Percentiles rank a stretch among this genome's conserved stretches.
phyloP scores from a whole-genome alignment of 2,113 vertebrate species.

The Corythoichthys intestinalis region DNA sequence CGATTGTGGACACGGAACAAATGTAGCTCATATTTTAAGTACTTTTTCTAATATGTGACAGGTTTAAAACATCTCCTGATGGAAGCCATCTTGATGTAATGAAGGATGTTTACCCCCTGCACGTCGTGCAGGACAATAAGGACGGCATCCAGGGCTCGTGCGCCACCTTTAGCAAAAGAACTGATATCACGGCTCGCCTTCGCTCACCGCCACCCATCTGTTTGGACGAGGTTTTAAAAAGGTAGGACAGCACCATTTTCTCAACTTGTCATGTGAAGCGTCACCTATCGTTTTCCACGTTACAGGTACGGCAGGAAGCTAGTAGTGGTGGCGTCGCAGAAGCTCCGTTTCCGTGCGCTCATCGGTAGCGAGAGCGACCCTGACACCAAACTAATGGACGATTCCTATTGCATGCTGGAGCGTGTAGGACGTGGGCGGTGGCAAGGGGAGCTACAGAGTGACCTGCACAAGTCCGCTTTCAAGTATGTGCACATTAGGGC shows the following conservation, averaged over 20 bases:
- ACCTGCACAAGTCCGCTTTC: constrained; percentile 82
- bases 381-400: constrained; percentile 82
- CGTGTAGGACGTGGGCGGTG: constrained; percentile 87
- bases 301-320: constrained; percentile 85
- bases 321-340: constrained; percentile 85
- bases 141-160: constrained; percentile 88
- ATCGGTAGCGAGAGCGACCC: constrained; percentile 85
- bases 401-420: constrained; percentile 93
- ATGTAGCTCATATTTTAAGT: too few species aligned
- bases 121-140: constrained; percentile 80
- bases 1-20: too few species aligned
- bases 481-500: constrained; percentile 72
- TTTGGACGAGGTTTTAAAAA: constrained; percentile 74
- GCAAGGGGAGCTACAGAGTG: constrained; percentile 94
- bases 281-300: background rate
- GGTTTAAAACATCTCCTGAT: constrained; percentile 84
- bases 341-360: constrained; percentile 77
- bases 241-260: constrained; percentile 50
- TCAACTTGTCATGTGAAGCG: constrained; percentile 21
- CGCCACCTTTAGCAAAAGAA: constrained; percentile 78
- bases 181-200: constrained; percentile 75
- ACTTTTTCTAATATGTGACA: constrained; percentile 40
- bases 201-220: constrained; percentile 68
- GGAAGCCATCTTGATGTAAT: constrained; percentile 65
- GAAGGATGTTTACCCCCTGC: constrained; percentile 84